phyloP scores from a whole-genome alignment of 2,797 vertebrate genomes.

The Danio kyathit region DNA sequence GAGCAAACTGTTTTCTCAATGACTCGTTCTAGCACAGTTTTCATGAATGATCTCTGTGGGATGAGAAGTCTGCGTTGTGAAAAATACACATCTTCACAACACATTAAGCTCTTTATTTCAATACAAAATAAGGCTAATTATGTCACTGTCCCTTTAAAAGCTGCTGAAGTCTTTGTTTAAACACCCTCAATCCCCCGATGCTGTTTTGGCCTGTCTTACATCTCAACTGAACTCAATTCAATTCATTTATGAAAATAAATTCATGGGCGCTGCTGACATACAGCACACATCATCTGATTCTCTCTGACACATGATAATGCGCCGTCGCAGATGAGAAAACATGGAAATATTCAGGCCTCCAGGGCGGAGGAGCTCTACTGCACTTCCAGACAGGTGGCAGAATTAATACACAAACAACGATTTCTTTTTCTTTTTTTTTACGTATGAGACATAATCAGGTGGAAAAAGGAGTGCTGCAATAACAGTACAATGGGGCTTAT shows the following conservation, averaged over 20 bases:
- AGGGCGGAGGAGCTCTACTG: too few relatives aligned
- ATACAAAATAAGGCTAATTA: too few relatives aligned
- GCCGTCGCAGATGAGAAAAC: slow-evolving; percentile 63
- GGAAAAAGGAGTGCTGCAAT: too few relatives aligned
- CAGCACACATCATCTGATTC: slow-evolving; percentile 57
- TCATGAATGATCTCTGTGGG: neutral
- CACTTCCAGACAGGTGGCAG: too few relatives aligned
- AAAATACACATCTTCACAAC: too few relatives aligned
- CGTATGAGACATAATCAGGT: too few relatives aligned
- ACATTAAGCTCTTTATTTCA: too few relatives aligned
- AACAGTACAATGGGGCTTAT: too few relatives aligned
- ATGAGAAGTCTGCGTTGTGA: neutral
- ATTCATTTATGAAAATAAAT: slow-evolving; percentile 52
- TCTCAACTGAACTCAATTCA: slow-evolving; percentile 38
- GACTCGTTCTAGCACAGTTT: neutral
- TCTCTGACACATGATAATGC: slow-evolving; percentile 65
- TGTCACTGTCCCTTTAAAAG: neutral
- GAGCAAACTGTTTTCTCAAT: neutral
- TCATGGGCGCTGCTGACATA: slow-evolving; percentile 63
- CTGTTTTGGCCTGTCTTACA: slow-evolving; percentile 5
- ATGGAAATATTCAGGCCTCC: slow-evolving; percentile 57
- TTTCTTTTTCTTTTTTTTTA: too few relatives aligned
- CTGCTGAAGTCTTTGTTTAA: neutral
- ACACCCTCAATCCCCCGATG: neutral
- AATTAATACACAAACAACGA: too few relatives aligned